Conservation (phyloP, 1,140 invertebrate species). For the Probaryconus sp. region DNA sequence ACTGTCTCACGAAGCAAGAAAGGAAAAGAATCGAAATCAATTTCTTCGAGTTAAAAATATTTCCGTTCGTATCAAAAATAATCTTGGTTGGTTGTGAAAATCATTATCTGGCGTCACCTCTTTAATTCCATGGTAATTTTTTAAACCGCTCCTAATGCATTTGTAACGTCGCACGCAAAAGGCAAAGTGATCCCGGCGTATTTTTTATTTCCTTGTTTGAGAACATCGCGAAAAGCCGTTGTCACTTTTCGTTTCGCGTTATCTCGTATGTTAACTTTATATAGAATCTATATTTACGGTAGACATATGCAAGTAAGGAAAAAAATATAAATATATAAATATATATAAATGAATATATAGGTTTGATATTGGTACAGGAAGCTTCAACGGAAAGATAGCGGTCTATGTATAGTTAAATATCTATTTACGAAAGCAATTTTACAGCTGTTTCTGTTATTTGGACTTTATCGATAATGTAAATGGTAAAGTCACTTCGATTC, state of each 20-base stretch:
- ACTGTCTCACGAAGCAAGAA: too few species aligned
- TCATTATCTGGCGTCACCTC: slow-evolving; percentile 9
- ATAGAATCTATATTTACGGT: slow-evolving; percentile 62
- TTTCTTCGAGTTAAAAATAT: too few species aligned
- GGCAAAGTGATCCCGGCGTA: slow-evolving; percentile 25
- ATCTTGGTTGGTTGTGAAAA: neutral
- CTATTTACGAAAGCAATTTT: slow-evolving; percentile 15
- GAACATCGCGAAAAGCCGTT: slow-evolving; percentile 20
- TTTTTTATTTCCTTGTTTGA: slow-evolving; percentile 27
- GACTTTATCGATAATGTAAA: too few species aligned
- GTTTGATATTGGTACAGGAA: slow-evolving; percentile 68
- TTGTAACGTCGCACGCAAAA: slow-evolving; percentile 30
- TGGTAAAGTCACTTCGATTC: too few species aligned
- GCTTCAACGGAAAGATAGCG: slow-evolving; percentile 64
- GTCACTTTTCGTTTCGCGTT: slow-evolving; percentile 35
- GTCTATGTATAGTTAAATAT: slow-evolving; percentile 70
- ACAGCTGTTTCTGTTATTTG: too few species aligned
- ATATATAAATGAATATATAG: slow-evolving; percentile 57
- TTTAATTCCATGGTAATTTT: slow-evolving; percentile 41
- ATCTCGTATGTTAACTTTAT: slow-evolving; percentile 55
- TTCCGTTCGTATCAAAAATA: too few species aligned
- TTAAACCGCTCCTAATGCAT: slow-evolving; percentile 52
- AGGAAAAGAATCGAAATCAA: too few species aligned
- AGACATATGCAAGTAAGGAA: slow-evolving; percentile 52
- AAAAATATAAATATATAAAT: slow-evolving; percentile 22